Evolutionary conservation across 2,797 vertebrate species (phyloP).

Genomic region (Aphelocoma californica): DNA sequence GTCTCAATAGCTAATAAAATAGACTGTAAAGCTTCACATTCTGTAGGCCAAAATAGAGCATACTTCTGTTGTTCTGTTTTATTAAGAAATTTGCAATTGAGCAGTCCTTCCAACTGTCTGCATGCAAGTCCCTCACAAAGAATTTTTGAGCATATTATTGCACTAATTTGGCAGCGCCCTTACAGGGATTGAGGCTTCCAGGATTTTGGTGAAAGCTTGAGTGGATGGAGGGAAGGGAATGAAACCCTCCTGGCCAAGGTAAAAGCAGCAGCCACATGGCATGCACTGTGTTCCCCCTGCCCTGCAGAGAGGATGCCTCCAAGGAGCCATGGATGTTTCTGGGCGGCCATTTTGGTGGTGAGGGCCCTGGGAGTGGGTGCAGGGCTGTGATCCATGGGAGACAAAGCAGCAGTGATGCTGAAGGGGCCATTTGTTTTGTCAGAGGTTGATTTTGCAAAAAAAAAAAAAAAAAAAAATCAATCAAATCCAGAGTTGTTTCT

Average conservation of each 20-base stretch:
- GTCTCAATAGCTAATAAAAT: slow-evolving; percentile 19
- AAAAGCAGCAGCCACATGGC: neutral
- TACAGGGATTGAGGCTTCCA: neutral
- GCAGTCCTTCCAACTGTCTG: neutral
- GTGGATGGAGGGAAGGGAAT: neutral
- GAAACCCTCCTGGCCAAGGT: neutral
- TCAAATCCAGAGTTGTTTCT: neutral
- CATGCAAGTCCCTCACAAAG: neutral
- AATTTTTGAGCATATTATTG: neutral
- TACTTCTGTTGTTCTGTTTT: neutral
- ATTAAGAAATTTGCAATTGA: neutral
- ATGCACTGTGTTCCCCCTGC: neutral
- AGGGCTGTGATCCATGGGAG: neutral
- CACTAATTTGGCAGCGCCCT: neutral
- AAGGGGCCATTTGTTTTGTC: neutral
- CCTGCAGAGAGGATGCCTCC: neutral
- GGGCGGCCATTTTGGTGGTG: fast-evolving
- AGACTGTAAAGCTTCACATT: slow-evolving; percentile 1
- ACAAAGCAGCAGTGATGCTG: neutral
- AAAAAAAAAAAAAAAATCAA: neutral
- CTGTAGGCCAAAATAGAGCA: neutral
- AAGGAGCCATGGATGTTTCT: neutral
- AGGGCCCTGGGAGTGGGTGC: neutral
- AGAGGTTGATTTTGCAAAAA: neutral
- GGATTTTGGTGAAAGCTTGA: neutral